phyloP scores from a whole-genome alignment of 2,797 vertebrate genomes.

The Sternotherus odoratus region DNA sequence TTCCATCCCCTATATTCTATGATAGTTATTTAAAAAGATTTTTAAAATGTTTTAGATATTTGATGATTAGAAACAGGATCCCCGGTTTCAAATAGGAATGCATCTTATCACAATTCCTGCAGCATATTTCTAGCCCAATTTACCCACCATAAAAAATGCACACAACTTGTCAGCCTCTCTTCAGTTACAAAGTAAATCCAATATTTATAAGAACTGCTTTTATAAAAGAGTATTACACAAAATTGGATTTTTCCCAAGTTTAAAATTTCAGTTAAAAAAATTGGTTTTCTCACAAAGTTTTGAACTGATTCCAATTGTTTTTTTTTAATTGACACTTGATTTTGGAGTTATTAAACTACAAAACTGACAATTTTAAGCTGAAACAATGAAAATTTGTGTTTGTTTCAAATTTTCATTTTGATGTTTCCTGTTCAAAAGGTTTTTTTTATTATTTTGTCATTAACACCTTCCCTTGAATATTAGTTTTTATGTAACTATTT shows the following conservation, averaged over 20 bases:
- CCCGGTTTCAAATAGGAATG: accelerated
- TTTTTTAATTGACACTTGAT: accelerated
- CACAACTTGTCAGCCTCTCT: not conserved
- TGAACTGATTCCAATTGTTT: not conserved
- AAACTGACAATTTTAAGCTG: accelerated
- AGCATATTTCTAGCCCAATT: not conserved
- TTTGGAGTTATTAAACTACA: not conserved
- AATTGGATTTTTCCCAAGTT: not conserved
- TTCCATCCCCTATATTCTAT: no score
- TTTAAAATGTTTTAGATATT: not conserved
- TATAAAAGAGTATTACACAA: not conserved
- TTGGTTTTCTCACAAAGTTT: not conserved
- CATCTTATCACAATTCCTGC: not conserved
- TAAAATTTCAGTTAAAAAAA: not conserved
- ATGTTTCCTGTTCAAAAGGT: not conserved
- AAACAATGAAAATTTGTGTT: not conserved
- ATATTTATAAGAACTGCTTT: not conserved
- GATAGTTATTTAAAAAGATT: not conserved
- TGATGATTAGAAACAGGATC: not conserved
- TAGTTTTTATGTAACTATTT: not conserved
- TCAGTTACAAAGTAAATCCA: not conserved
- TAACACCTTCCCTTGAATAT: not conserved
- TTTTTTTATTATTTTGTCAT: not conserved
- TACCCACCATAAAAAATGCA: not conserved
- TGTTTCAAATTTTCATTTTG: not conserved